These are phyloP conservation scores for Gasteruption jaculator DNA, from an alignment of 2,888 invertebrate species.

Conservation along the genomic window DNA sequence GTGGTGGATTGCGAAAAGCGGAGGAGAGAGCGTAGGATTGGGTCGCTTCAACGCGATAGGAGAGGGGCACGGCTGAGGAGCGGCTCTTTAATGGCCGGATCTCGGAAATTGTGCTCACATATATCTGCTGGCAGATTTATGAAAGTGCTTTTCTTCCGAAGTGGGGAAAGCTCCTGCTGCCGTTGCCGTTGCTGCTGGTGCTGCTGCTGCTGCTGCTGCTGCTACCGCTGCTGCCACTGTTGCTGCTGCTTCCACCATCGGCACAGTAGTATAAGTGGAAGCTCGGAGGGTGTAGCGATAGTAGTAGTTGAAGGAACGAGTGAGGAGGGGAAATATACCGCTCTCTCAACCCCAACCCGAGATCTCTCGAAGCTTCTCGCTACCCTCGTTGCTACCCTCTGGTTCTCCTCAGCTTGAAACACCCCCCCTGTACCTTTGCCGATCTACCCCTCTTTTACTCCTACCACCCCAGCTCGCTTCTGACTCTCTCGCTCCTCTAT, in stretches of 20 bases:
- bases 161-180: conserved; percentile 50
- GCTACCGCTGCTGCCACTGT: conserved; percentile 26
- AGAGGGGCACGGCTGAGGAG: conserved; percentile 35
- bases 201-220: conserved; percentile 31
- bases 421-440: conserved; percentile 21
- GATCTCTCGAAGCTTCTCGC: conserved; percentile 30
- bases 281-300: conserved; percentile 4
- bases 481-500: conserved; percentile 41
- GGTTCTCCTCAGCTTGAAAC: conserved; percentile 31
- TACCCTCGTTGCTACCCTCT: too few species aligned
- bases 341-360: too few species aligned
- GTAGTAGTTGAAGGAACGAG: conserved; percentile 16
- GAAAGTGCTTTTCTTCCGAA: conserved; percentile 71
- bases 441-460: conserved; percentile 50
- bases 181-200: conserved; percentile 29
- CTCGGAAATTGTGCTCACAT: conserved; percentile 88
- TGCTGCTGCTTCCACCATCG: conserved; percentile 23
- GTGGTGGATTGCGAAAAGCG: conserved; percentile 24
- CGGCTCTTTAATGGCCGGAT: conserved; percentile 81
- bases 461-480: conserved; percentile 56
- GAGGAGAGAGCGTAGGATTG: conserved; percentile 22
- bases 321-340: conserved; percentile 27
- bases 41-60: conserved; percentile 13
- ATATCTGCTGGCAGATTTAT: conserved; percentile 87
- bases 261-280: conserved; percentile 17